Conservation (phyloP, 2,888 invertebrate species). For the Carterocephalus palaemon region DNA sequence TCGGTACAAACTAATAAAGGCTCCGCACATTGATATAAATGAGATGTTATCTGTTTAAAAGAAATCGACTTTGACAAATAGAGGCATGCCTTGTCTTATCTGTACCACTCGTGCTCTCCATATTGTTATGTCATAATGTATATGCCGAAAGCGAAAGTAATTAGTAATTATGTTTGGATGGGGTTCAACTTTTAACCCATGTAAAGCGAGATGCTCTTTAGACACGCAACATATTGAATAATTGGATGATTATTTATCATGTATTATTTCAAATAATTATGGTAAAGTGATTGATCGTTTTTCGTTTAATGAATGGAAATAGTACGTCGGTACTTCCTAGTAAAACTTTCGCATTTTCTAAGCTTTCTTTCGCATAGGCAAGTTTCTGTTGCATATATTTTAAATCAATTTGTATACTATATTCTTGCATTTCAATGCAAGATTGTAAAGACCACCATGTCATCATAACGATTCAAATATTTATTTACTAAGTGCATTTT, state of each 20-base stretch:
- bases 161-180: constrained; percentile 27
- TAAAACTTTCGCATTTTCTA: no score
- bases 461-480: no score
- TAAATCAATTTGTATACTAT: constrained; percentile 1
- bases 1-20: constrained; percentile 12
- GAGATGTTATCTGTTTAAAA: constrained; percentile 39
- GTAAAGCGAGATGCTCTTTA: constrained; percentile 19
- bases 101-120: constrained; percentile 6
- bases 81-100: constrained; percentile 39
- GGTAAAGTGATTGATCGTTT: constrained; percentile 24
- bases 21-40: constrained; percentile 25
- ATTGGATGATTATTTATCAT: constrained; percentile 25
- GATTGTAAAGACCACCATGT: no score
- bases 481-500: constrained; percentile 4
- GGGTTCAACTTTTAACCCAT: constrained; percentile 25
- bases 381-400: neutral
- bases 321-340: no score
- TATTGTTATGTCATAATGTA: constrained; percentile 29
- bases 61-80: constrained; percentile 49
- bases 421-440: no score
- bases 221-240: constrained; percentile 23
- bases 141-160: constrained; percentile 29
- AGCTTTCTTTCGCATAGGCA: no score
- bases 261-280: constrained; percentile 16
- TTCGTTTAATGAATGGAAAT: constrained; percentile 14